Evolutionary conservation across 2,888 invertebrate species (phyloP), one percentile per base, ranked within the genome.

Genomic region (Prosapia bicincta): DNA sequence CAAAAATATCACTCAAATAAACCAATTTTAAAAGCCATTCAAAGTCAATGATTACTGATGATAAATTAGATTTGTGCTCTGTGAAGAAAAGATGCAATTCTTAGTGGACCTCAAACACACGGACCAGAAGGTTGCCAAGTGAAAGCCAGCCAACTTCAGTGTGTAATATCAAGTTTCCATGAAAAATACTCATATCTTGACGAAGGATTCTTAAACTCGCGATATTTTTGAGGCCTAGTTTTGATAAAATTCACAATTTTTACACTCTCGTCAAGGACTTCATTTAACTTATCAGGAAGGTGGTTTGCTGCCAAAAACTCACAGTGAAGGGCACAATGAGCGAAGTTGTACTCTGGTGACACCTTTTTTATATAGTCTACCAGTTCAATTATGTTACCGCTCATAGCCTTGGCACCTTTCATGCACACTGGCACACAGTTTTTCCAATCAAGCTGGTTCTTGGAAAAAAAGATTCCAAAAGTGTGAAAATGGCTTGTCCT

Each of bases 141-240:
- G 25, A 66, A 66, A 66, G 66, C 70, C 70, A 76, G n/a, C 69
- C 65, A 26, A 76, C 68, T 30, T 72, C 32, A 28, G 72, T 54
- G 20, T 76, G 73, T 26, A 76, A 38, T 25, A 76, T 26, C 65
- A 76, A 66, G 25, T 66, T 66, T 13, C 7, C 66, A 66, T 26
- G 25, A 66, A 66, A 24, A 13, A n/a, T 26, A 2, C 66, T 15
- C 24, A 66, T 23, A 66, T 66, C 26, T 13, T 66, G 24, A n/a
- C 66, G 1, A 66, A 25, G 25, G 13, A 25, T 66, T n/a, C n/a
- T 67, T 26, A 67, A 67, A 25, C 1, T 25, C 1, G 25, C 26
- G 9, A 25, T 6, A 67, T 67, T 67, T 67, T n/a, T 67, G 67
- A 67, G 26, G n/a, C 67, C 26, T 67, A 67, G 67, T 67, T 67